Base-by-base conservation (phyloP, 2,888 invertebrate species). In the Acronicta psi region DNA sequence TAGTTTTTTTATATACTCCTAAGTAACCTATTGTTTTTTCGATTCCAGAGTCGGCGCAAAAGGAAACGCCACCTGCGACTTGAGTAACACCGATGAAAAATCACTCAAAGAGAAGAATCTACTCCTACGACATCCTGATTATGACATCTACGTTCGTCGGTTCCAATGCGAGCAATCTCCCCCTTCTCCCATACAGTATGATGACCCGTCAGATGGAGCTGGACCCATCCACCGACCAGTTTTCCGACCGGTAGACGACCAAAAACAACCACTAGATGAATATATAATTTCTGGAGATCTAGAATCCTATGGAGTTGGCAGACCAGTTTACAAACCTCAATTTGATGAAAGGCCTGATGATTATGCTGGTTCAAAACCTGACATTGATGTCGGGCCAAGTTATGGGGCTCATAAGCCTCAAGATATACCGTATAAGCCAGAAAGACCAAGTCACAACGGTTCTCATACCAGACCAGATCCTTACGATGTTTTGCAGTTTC, bases 41-140 rank as follows among this genome's bases (percentile, higher is more conserved):
- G 63, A 17, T 85, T 84, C 7, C 82, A 94, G 94, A 0, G 92
- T 94, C 3, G 94, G 94, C 0, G 94, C 94, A 1, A 93, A 93
- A 85, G 94, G 94, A 55, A 94, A 94, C 56, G 92, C 93, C 0
- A 93, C 93, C 0, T 94, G 94, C 56, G 84, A 93, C 51, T 82
- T 94, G 0, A 89, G 93, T 54, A 90, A 85, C 10, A 43, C 84
- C 3, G 81, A 82, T 7, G 92, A 92, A 51, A 90, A 88, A 43
- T 87, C 91, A 18, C 71, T 93, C 0, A 90, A 88, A 68, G 90
- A 90, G 2, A 86, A 87, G 25, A 85, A 79, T 13, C 62, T 87
- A 0, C 79, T 92, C 0, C 72, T 73, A 2, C 83, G 89, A 0
- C 85, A 94, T 54, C 92, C 93, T 0, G 93, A 94, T 64, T 93